Evolutionary conservation across 2,113 vertebrate species (phyloP).

Genomic region (Scomber colias): DNA sequence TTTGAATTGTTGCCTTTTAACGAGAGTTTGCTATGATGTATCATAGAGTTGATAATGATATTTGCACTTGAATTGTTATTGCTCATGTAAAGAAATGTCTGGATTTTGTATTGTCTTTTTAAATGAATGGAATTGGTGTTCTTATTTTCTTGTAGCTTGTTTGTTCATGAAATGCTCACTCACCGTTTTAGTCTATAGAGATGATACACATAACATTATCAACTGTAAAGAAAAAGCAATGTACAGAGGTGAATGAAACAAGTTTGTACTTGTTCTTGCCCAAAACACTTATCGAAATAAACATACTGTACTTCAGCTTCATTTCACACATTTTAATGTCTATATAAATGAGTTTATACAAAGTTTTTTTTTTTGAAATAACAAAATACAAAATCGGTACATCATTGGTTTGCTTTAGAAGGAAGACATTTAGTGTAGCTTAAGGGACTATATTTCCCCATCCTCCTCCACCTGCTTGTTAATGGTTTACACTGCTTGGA

Average conservation of each 20-base stretch:
- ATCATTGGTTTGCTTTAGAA: conserved; percentile 15
- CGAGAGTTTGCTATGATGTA: conserved; percentile 87
- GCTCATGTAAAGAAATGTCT: conserved; percentile 98
- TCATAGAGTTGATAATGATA: conserved; percentile 94
- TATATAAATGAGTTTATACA: conserved; percentile 34
- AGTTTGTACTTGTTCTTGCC: conserved; percentile 76
- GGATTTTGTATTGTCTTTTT: conserved; percentile 99
- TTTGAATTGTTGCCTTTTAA: conserved; percentile 77
- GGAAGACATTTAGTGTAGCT: not conserved
- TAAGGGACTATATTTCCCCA: not conserved
- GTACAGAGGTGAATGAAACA: conserved; percentile 79
- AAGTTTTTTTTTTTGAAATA: conserved; percentile 23
- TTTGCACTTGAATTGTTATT: conserved; percentile 99
- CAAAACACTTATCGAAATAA: conserved; percentile 80
- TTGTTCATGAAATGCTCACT: conserved; percentile 81
- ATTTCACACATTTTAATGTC: conserved; percentile 72
- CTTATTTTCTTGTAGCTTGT: conserved; percentile 80
- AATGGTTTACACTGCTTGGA: not conserved
- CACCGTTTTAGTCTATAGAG: conserved; percentile 76
- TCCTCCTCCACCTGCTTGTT: not conserved
- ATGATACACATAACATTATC: conserved; percentile 78
- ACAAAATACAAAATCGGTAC: conserved; percentile 23
- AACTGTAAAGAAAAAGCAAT: conserved; percentile 63
- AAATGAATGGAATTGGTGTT: conserved; percentile 89
- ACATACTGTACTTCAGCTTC: conserved; percentile 81